Base-by-base conservation (phyloP, 2,113 vertebrate genomes). In the Piprites chloris region DNA sequence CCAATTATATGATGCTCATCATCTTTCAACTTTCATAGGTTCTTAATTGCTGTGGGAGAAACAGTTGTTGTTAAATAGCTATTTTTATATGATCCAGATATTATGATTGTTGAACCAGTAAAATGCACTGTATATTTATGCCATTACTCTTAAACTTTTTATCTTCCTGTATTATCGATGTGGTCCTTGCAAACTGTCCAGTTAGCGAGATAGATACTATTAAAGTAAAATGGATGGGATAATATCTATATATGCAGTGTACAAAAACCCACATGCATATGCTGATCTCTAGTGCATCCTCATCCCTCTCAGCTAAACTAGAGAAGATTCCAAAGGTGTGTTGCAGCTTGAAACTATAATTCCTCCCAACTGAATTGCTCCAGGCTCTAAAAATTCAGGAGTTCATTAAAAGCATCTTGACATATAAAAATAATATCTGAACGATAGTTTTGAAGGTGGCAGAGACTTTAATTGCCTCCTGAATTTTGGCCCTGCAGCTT, bases 11-110 rank as follows among this genome's bases (percentile, higher is more conserved):
- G 68, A 87, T 78, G 76, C n/a, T 95, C 86, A 91, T 94, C 76
- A 89, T 95, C 80, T 81, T 93, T 93, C 93, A 93, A 52, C 77
- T 95, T 95, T 68, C 89, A 78, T 71, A 86, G 61, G 52, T 87
- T 96, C 80, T 95, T 95, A 95, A 97, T 95, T 96, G 80, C 95
- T 87, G 35, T 92, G 94, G 93, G 91, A 93, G 89, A 95, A 95
- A 55, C 39, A 65, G 74, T 85, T 95, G 94, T 73, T 96, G 56
- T 89, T 93, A 85, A 96, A 95, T n/a, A 93, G 80, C 77, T 92
- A 85, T 95, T 96, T 95, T 92, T 89, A 52, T 91, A 78, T 42
- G 35, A 94, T 77, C 50, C 47, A 95, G 72, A 74, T 92, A 77
- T 47, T 71, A 63, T 37, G 22, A 58, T 17, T 63, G 59, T 90